Base-by-base conservation (phyloP, 2,113 vertebrate species). In the Psilopogon haemacephalus region DNA sequence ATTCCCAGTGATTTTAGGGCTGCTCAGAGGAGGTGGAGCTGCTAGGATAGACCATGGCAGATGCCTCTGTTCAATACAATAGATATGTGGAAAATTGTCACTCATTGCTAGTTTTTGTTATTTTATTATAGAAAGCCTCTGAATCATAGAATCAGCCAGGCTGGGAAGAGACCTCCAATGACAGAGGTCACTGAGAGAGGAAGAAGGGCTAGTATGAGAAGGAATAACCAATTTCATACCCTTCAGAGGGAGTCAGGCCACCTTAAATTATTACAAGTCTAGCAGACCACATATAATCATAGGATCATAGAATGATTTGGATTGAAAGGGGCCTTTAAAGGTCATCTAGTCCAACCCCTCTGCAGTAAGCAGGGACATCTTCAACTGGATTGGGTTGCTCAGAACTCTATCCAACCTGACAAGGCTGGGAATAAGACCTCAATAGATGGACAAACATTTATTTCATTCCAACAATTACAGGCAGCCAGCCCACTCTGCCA, bases 381-480 rank as follows among this genome's bases (percentile, higher is more conserved):
- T 54, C 15, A 54, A 54, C 52, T 54, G 28, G 52, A 54, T 28
- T 13, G 27, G 52, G 52, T 27, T 54, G 52, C 27, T 54, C 52
- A 54, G 52, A 54, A 28, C 52, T 26, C 28, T 55, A 17, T 17
- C 27, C 54, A 55, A 32, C 28, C 27, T 30, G 69, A 40, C 23
- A 50, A 52, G 37, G 55, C 68, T 33, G 46, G 40, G 30, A 86
- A 44, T 9, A 18, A 77, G 69, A 37, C 32, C 20, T 19, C 7
- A 15, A 18, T 0, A 5, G 75, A 44, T 32, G 37, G 55, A 33
- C 56, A 59, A 65, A 28, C 10, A 20, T 54, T 75, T 33, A 3
- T 55, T 64, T 59, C 4, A 10, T 63, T 83, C 32, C 46, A 46
- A n/a, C 17, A 10, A 28, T 32, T 12, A 2, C 0, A 0, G 28